Evolutionary conservation across 2,797 vertebrate genomes (phyloP).

Genomic region (Halcyon leucocephala): DNA sequence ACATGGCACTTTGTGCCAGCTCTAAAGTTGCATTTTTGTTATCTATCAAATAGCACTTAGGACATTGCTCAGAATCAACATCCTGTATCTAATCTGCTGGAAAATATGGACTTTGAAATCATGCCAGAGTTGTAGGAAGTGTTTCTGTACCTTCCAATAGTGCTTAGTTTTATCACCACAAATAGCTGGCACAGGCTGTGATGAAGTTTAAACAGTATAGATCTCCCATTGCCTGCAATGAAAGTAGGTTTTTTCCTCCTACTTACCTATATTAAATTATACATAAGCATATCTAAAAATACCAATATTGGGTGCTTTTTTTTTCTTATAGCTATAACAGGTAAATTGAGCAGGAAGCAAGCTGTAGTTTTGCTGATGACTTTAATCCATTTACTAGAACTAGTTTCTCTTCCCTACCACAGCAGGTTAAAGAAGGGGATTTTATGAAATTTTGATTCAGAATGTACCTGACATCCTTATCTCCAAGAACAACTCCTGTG

Average conservation of each 20-base stretch:
- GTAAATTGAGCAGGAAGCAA: not conserved
- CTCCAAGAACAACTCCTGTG: not conserved
- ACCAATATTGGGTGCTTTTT: not conserved
- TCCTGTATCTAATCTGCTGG: slow-evolving; percentile 14
- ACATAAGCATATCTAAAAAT: not conserved
- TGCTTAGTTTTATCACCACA: not conserved
- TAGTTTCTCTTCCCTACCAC: not conserved
- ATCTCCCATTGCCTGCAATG: not conserved
- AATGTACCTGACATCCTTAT: not conserved
- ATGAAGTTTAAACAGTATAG: not conserved
- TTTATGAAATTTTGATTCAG: not conserved
- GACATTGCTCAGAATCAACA: slow-evolving; percentile 3
- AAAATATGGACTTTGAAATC: slow-evolving; percentile 29
- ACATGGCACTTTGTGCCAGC: not conserved
- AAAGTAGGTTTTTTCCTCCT: not conserved
- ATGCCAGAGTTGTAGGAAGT: slow-evolving; percentile 12
- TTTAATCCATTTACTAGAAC: not conserved
- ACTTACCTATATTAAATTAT: not conserved
- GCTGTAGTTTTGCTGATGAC: not conserved
- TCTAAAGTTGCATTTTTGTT: not conserved
- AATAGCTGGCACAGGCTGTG: not conserved
- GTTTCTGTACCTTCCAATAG: slow-evolving; percentile 12
- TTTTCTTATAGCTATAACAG: not conserved
- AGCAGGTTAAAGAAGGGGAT: not conserved
- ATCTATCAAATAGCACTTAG: slow-evolving; percentile 1